Conservation (phyloP, 2,797 vertebrate species). For the Alauda arvensis region DNA sequence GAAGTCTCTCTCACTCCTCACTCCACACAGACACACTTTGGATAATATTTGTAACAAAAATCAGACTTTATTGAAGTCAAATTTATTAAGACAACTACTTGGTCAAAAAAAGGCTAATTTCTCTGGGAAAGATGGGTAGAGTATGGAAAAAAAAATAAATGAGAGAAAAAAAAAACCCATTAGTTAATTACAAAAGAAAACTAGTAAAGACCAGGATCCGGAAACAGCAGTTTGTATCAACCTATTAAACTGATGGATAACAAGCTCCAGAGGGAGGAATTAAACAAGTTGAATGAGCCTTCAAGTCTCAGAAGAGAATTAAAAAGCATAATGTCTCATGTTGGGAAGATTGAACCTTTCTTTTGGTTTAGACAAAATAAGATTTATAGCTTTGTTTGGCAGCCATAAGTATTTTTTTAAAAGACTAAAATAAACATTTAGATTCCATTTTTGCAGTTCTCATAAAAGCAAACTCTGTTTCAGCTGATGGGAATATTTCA, state of each 20-base stretch:
- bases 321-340: constrained; percentile 4
- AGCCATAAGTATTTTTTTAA: neutral
- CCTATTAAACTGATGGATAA: constrained; percentile 33
- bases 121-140: neutral
- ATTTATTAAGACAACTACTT: neutral
- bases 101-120: neutral
- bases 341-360: constrained; percentile 2
- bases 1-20: neutral
- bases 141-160: neutral
- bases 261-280: constrained; percentile 46
- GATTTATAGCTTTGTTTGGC: constrained; percentile 46
- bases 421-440: constrained; percentile 20
- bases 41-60: neutral
- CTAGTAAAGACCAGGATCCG: neutral
- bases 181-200: constrained; percentile 14
- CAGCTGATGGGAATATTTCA: constrained; percentile 34
- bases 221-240: constrained; percentile 24
- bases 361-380: constrained; percentile 30
- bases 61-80: neutral
- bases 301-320: constrained; percentile 29
- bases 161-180: neutral
- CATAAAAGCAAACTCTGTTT: constrained; percentile 5
- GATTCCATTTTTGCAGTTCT: constrained; percentile 12
- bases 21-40: neutral
- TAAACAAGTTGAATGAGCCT: constrained; percentile 20